Evolutionary conservation across 2,113 vertebrate genomes (phyloP).

Genomic region (Ctenomys sociabilis): DNA sequence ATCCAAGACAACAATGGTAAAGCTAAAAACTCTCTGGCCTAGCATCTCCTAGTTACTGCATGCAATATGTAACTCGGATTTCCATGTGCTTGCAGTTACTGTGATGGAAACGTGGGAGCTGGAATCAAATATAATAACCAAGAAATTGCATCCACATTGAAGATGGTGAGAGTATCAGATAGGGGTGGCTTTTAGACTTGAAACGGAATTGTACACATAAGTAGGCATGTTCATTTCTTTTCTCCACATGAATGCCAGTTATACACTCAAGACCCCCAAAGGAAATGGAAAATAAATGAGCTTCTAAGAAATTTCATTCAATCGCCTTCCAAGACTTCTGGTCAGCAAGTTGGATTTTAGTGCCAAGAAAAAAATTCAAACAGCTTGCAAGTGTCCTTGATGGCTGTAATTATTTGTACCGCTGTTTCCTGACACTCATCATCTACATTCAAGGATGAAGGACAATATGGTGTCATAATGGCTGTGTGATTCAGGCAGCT

Average conservation of each 20-base stretch:
- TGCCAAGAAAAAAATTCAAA: neutral
- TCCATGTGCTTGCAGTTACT: neutral
- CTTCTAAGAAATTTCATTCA: neutral
- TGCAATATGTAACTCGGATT: slow-evolving; percentile 6
- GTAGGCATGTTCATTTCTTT: neutral
- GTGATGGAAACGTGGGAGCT: neutral
- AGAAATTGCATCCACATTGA: neutral
- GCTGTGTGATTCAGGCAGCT: neutral
- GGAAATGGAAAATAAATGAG: neutral
- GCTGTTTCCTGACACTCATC: neutral
- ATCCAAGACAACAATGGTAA: slow-evolving; percentile 62
- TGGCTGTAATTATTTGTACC: neutral
- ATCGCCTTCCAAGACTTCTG: slow-evolving; percentile 11
- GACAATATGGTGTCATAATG: neutral
- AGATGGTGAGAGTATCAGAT: neutral
- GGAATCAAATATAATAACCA: neutral
- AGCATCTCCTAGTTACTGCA: slow-evolving; percentile 32
- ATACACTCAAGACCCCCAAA: neutral
- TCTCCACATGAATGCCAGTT: neutral
- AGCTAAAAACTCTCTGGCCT: slow-evolving; percentile 48
- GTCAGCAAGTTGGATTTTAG: slow-evolving; percentile 8
- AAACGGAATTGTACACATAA: neutral
- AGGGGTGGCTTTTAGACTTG: neutral
- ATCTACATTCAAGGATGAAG: neutral
- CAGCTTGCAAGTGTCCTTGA: neutral